phyloP scores from a whole-genome alignment of 2,113 vertebrate species.

The Atlantisia rogersi region DNA sequence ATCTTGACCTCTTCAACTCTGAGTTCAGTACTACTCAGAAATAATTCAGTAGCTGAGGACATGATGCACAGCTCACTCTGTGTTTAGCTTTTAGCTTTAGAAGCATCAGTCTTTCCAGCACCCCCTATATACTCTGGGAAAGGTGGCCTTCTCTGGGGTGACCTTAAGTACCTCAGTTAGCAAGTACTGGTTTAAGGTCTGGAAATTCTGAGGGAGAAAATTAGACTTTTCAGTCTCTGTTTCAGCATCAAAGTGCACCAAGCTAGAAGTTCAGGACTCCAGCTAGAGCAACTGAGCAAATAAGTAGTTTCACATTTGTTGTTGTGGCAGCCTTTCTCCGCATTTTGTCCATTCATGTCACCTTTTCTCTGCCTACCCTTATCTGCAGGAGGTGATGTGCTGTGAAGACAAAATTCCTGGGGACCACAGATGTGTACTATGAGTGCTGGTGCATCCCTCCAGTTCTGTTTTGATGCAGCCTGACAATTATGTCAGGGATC shows the following conservation, averaged over 20 bases:
- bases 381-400: neutral
- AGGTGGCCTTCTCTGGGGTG: neutral
- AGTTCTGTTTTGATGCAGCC: neutral
- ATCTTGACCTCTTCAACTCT: neutral
- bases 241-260: neutral
- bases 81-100: neutral
- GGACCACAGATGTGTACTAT: rapidly evolving
- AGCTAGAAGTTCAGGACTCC: neutral
- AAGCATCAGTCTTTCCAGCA: neutral
- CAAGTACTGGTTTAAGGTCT: neutral
- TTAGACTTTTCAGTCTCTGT: neutral
- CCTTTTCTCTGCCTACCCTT: neutral
- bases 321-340: neutral
- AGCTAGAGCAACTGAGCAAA: neutral
- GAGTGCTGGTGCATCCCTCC: neutral
- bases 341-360: neutral
- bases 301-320: neutral
- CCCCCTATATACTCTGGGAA: neutral
- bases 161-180: neutral
- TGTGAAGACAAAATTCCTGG: neutral
- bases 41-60: neutral
- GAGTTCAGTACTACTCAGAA: neutral
- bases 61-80: neutral
- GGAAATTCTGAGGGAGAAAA: neutral
- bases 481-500: neutral